Conservation (phyloP, 2,888 invertebrate genomes). For the Metallyticus violacea region DNA sequence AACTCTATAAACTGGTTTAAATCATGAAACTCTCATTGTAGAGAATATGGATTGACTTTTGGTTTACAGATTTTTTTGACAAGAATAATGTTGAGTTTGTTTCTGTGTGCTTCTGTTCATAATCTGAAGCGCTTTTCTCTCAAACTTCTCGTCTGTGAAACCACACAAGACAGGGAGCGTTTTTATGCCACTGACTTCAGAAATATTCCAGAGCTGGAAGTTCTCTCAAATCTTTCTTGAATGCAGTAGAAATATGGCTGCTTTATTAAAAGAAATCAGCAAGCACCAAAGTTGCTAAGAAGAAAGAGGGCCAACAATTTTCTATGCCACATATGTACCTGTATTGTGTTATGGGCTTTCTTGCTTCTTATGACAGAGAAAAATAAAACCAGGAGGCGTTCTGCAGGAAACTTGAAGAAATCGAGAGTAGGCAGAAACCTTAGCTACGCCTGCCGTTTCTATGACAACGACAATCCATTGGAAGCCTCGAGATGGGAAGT, state of each 20-base stretch:
- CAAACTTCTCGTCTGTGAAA: not conserved
- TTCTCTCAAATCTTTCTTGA: not conserved
- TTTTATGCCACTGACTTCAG: not conserved
- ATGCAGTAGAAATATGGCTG: not conserved
- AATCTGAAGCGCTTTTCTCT: too few species aligned
- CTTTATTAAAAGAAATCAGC: not conserved
- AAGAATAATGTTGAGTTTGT: too few species aligned
- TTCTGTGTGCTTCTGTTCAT: not conserved
- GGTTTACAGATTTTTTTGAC: too few species aligned
- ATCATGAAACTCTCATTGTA: too few species aligned
- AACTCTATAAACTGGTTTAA: too few species aligned
- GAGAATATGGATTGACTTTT: not conserved
- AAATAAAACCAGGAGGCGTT: not conserved
- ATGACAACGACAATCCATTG: not conserved
- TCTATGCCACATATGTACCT: not conserved
- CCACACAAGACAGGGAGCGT: not conserved
- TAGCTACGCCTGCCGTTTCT: conserved; percentile 1
- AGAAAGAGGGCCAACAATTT: not conserved
- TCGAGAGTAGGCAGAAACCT: not conserved
- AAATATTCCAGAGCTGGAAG: not conserved
- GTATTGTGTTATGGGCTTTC: not conserved
- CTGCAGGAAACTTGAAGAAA: not conserved
- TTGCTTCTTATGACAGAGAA: not conserved
- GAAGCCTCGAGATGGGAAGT: not conserved
- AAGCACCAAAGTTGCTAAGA: not conserved